phyloP scores from a whole-genome alignment of 2,888 invertebrate species.

The Rhodophaea formosa region DNA sequence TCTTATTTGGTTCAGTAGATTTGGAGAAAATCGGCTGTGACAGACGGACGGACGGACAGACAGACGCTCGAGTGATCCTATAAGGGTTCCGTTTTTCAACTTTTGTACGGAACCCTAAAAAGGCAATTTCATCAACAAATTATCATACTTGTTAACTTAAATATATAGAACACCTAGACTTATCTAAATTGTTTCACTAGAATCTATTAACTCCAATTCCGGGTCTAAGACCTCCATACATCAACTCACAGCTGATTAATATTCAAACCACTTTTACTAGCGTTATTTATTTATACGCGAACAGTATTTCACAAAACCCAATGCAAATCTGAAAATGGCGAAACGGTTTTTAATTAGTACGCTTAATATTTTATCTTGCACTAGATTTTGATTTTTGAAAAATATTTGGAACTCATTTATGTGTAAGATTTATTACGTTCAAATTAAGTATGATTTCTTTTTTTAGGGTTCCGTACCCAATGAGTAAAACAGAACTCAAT shows the following conservation, averaged over 20 bases:
- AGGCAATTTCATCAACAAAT: too few relatives aligned
- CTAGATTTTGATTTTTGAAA: not conserved
- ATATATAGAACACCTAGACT: not conserved
- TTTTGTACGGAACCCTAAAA: too few relatives aligned
- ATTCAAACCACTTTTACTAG: slow-evolving; percentile 18
- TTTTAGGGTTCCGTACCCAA: too few relatives aligned
- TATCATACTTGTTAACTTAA: not conserved
- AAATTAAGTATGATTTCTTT: too few relatives aligned
- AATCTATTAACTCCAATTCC: slow-evolving; percentile 6
- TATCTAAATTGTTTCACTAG: not conserved
- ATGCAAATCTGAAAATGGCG: slow-evolving; percentile 3
- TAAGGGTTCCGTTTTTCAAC: too few relatives aligned
- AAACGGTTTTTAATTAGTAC: slow-evolving; percentile 6
- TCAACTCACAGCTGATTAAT: slow-evolving; percentile 13
- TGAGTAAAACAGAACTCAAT: too few relatives aligned
- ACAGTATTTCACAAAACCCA: slow-evolving; percentile 12
- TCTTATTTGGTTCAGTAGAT: too few relatives aligned
- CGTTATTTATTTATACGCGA: slow-evolving; percentile 16
- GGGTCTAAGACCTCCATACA: slow-evolving; percentile 3
- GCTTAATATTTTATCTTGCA: not conserved
- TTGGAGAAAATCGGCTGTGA: too few relatives aligned
- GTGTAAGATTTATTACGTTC: too few relatives aligned
- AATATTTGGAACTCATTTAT: not conserved
- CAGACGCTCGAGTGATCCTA: too few relatives aligned
- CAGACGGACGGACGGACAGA: too few relatives aligned